Evolutionary conservation across 2,888 invertebrate species (phyloP), one percentile per base, ranked within the genome.

Genomic region (Microplitis deprimator): DNA sequence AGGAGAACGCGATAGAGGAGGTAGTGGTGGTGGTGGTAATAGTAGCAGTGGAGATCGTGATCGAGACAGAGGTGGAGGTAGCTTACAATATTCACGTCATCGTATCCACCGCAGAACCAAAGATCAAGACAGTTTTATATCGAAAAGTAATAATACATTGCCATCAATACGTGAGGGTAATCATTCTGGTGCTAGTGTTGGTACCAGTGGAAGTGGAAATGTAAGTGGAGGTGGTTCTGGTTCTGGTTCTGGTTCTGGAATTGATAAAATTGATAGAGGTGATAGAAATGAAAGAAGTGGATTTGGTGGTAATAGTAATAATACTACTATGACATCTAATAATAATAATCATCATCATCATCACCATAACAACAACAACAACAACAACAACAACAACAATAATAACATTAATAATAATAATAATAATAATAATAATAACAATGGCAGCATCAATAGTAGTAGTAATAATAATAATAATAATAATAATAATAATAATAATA

Each of bases 51-150:
- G 10, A 59, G 59, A n/a, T 59, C 20, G 64, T 29, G 65, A 38
- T 29, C 13, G 65, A 65, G 65, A 50, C 1, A 8, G 50, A 8
- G 13, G 50, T 50, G 50, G 50, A 50, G 50, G 40, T 13, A 59
- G 83, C 62, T 83, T 86, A 59, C 88, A 88, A 77, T 89, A 86
- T 79, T 83, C 87, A 74, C 90, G 88, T 82, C 89, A 87, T 77
- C 90, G 87, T 84, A 86, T 85, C 80, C 87, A 88, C 81, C 90
- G 89, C 84, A 90, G 89, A 86, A 89, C 88, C 88, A 90, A 90
- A 88, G 89, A 89, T 81, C 89, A 84, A 79, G 83, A 83, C 38
- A 87, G 88, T 65, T 75, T 83, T 39, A 79, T 85, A 73, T 85
- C 86, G 29, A 90, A 88, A 83, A 84, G 86, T 80, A 87, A 81